phyloP scores from a whole-genome alignment of 92 coral and sea anemone species.

The Epizoanthus fatuus region DNA sequence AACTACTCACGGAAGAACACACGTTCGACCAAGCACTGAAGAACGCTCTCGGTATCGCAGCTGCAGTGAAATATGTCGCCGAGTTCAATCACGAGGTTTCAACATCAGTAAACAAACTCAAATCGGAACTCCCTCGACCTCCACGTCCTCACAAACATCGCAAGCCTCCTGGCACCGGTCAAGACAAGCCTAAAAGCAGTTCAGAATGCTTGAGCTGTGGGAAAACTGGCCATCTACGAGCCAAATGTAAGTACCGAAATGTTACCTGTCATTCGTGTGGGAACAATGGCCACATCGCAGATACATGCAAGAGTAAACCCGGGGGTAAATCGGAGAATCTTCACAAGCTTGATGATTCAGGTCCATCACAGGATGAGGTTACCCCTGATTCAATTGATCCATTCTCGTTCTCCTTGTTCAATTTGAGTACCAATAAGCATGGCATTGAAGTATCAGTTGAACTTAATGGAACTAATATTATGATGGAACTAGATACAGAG shows the following conservation, averaged over 20 bases:
- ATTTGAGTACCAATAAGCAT: neutral
- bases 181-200: neutral
- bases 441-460: slow-evolving; percentile 41
- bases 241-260: slow-evolving; percentile 44
- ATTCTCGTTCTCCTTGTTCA: slow-evolving; percentile 3
- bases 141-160: neutral
- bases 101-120: slow-evolving; percentile 6
- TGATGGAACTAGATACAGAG: slow-evolving; percentile 59
- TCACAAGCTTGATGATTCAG: slow-evolving; percentile 3
- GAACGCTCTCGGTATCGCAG: slow-evolving; percentile 13
- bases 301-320: slow-evolving; percentile 23
- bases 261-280: slow-evolving; percentile 42
- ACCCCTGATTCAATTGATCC: neutral
- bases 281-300: slow-evolving; percentile 17
- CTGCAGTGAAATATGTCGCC: slow-evolving; percentile 39
- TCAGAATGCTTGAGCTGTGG: slow-evolving; percentile 43
- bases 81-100: slow-evolving; percentile 14
- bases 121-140: neutral
- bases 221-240: slow-evolving; percentile 18
- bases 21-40: slow-evolving; percentile 36
- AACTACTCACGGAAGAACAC: slow-evolving; percentile 43
- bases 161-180: slow-evolving; percentile 12
- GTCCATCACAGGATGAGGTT: neutral
- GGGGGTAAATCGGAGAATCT: neutral
- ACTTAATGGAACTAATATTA: slow-evolving; percentile 17